phyloP scores from a whole-genome alignment of 1,140 invertebrate genomes.

The Drosophila funebris region DNA sequence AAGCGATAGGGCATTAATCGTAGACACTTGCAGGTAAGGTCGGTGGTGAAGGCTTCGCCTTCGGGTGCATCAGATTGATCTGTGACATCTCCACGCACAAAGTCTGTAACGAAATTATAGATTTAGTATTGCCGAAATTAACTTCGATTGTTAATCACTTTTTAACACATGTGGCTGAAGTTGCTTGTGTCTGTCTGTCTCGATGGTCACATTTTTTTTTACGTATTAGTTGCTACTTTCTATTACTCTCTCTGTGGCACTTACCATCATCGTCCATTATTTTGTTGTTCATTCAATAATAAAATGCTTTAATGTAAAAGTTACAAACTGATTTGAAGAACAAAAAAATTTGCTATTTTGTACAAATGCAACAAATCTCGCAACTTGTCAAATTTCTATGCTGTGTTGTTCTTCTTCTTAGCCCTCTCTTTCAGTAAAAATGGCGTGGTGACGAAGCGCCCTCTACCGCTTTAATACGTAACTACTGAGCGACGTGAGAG shows the following conservation, averaged over 20 bases:
- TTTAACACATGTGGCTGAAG: constrained; percentile 28
- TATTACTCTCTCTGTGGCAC: not conserved
- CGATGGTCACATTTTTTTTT: constrained; percentile 30
- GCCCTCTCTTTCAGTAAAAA: constrained; percentile 30
- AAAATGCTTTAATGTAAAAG: not conserved
- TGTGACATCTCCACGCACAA: constrained; percentile 63
- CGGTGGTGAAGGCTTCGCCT: constrained; percentile 77
- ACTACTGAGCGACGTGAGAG: not conserved
- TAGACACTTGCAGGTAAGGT: constrained; percentile 89
- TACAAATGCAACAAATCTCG: constrained; percentile 6
- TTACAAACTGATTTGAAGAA: not conserved
- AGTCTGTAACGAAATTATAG: constrained; percentile 51
- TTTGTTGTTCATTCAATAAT: not conserved
- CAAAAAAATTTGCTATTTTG: not conserved
- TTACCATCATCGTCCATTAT: not conserved
- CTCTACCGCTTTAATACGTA: not conserved
- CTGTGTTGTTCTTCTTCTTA: constrained; percentile 15
- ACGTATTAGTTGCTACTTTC: not conserved
- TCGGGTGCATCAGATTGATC: constrained; percentile 62
- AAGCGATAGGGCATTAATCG: constrained; percentile 92
- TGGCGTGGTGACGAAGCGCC: constrained; percentile 45
- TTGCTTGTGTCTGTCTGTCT: too few species aligned
- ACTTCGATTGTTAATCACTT: not conserved
- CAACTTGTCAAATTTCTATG: constrained; percentile 8
- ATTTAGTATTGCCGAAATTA: not conserved